phyloP scores from a whole-genome alignment of 2,888 invertebrate genomes.

The Marronus borbonicus region DNA sequence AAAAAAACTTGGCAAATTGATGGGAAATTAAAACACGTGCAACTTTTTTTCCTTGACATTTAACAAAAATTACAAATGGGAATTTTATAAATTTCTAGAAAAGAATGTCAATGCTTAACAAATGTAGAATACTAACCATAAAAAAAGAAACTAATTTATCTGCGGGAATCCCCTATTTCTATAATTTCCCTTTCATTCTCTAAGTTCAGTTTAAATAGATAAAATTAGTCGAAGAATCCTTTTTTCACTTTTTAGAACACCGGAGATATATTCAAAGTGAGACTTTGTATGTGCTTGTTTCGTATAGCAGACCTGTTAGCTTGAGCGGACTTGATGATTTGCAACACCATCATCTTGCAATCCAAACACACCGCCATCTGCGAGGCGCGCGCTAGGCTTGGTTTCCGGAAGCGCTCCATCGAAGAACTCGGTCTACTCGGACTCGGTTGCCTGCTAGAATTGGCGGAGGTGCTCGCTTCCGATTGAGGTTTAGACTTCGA shows the following conservation, averaged over 20 bases:
- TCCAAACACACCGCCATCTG: slow-evolving; percentile 95
- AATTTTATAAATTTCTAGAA: no score
- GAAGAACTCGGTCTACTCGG: slow-evolving; percentile 56
- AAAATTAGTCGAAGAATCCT: slow-evolving; percentile 5
- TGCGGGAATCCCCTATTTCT: not conserved
- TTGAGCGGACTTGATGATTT: slow-evolving; percentile 92
- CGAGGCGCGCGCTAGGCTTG: slow-evolving; percentile 75
- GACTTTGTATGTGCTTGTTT: slow-evolving; percentile 85
- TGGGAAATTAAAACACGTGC: no score
- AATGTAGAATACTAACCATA: not conserved
- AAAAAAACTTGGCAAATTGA: no score
- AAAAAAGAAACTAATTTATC: not conserved
- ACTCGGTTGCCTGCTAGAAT: slow-evolving; percentile 55
- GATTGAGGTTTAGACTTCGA: slow-evolving; percentile 27
- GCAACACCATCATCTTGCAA: slow-evolving; percentile 94
- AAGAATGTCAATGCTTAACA: no score
- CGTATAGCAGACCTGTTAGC: slow-evolving; percentile 87
- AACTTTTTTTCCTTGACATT: no score
- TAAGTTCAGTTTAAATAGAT: slow-evolving; percentile 16
- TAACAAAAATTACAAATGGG: no score
- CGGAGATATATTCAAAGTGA: slow-evolving; percentile 88
- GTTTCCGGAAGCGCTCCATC: slow-evolving; percentile 61
- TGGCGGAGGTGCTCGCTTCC: slow-evolving; percentile 39
- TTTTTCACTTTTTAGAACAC: slow-evolving; percentile 74
- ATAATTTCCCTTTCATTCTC: not conserved